phyloP scores from a whole-genome alignment of 2,797 vertebrate species.

The Hippopotamyrus pictus region DNA sequence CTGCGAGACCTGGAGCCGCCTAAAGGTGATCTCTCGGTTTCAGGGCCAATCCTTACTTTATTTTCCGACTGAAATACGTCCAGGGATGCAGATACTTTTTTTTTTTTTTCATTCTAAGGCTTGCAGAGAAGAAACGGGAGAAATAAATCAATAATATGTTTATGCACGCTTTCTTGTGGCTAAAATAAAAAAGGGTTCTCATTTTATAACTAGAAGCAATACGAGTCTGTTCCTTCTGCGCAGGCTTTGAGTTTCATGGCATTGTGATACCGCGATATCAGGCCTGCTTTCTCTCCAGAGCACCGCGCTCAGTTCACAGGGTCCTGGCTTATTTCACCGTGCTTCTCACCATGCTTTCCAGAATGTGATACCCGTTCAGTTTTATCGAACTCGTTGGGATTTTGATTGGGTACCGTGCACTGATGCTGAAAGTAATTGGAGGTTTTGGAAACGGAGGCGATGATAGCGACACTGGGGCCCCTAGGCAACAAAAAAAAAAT shows the following conservation, averaged over 20 bases:
- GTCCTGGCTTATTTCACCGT: neutral
- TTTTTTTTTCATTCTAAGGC: neutral
- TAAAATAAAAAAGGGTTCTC: neutral
- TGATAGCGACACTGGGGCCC: too few species aligned
- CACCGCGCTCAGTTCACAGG: neutral
- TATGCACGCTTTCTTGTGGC: neutral
- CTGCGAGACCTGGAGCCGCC: conserved; percentile 81
- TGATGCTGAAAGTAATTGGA: neutral
- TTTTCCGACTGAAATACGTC: neutral
- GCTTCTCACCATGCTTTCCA: neutral
- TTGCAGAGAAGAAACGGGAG: neutral
- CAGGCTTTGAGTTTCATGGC: neutral
- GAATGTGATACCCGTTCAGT: neutral
- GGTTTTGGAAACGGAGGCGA: too few species aligned
- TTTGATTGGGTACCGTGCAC: neutral
- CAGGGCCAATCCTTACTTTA: conserved; percentile 6
- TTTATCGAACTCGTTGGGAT: neutral
- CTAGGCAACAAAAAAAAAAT: neutral
- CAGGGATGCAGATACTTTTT: neutral
- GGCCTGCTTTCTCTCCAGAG: neutral
- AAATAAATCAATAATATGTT: neutral
- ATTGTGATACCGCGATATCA: neutral
- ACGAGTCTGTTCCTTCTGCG: neutral
- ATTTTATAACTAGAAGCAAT: neutral
- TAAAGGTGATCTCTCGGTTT: conserved; percentile 75